These are phyloP conservation scores for Calliphora vicina DNA, from an alignment of 1,140 invertebrate genomes.

Conservation along the genomic window DNA sequence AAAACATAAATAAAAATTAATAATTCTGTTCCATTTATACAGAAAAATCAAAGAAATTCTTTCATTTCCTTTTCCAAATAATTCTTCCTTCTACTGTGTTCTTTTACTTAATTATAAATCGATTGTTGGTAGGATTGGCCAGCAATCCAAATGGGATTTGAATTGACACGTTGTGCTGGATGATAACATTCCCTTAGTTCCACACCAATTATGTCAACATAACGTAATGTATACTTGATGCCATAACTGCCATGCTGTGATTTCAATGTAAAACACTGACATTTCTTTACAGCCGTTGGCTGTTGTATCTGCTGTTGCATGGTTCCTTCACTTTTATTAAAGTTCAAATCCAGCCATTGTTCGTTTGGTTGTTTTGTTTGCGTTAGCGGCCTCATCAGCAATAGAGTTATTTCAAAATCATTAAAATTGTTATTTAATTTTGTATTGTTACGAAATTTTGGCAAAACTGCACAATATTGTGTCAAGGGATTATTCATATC, in stretches of 20 bases:
- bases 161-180: slow-evolving; percentile 35
- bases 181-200: slow-evolving; percentile 36
- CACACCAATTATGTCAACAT: slow-evolving; percentile 16
- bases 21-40: neutral
- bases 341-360: neutral
- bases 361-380: neutral
- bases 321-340: neutral
- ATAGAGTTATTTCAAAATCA: slow-evolving; percentile 36
- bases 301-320: neutral
- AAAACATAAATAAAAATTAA: neutral
- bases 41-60: neutral
- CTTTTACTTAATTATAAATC: slow-evolving; percentile 34
- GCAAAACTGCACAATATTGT: slow-evolving; percentile 30
- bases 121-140: slow-evolving; percentile 38
- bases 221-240: slow-evolving; percentile 9
- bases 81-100: neutral
- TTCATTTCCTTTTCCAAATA: too few relatives aligned
- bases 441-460: slow-evolving; percentile 39
- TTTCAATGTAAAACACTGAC: slow-evolving; percentile 18
- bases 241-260: slow-evolving; percentile 26
- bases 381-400: neutral
- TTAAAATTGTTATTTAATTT: slow-evolving; percentile 37
- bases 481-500: neutral
- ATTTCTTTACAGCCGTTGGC: neutral
- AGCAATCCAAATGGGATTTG: slow-evolving; percentile 36